Base-by-base conservation (phyloP, 2,113 vertebrate genomes). In the Cyprinodon tularosa region DNA sequence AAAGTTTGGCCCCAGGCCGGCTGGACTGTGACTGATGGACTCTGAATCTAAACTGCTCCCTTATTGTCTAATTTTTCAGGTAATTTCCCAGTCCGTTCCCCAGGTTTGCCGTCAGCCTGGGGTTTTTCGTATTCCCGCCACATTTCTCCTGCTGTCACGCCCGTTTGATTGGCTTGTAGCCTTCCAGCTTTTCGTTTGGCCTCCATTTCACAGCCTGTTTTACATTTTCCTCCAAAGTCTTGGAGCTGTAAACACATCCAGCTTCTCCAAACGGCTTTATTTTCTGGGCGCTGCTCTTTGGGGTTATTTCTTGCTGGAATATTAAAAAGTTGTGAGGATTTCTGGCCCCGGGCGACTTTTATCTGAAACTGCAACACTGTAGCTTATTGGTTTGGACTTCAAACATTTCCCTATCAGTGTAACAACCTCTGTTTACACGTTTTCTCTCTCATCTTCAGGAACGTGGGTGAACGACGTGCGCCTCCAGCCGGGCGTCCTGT, bases 401-500 rank as follows among this genome's bases (percentile, higher is more conserved):
- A 0, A 15, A 38, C 45, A 12, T 20, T 38, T 60, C 36, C 44
- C 6, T 17, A 8, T 9, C 22, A 45, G 22, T 10, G 17, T 17
- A 17, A 20, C 62, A 8, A 4, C 7, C 37, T n/a, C 63, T 13
- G 17, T 64, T 40, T 20, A 15, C 17, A 20, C 45, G 2, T n/a
- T 9, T 57, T 11, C 20, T 39, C 44, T 14, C 15, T 6, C 9
- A 1, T 66, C 48, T n/a, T 59, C 71, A 98, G 96, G 96, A 69
- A 97, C 96, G 9, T 96, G 95, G 91, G 94, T 98, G 48, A 98
- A 97, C 17, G 96, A 97, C 12, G 87, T 95, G n/a, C 95, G 91
- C 57, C 92, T 97, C 6, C 93, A 94, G 76, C 91, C 83, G 0
- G 93, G 95, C 38, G 80, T 94, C 79, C 91, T 90, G 37, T 89